Base-by-base conservation (phyloP, 2,888 invertebrate genomes). In the Pristionchus entomophagus region DNA sequence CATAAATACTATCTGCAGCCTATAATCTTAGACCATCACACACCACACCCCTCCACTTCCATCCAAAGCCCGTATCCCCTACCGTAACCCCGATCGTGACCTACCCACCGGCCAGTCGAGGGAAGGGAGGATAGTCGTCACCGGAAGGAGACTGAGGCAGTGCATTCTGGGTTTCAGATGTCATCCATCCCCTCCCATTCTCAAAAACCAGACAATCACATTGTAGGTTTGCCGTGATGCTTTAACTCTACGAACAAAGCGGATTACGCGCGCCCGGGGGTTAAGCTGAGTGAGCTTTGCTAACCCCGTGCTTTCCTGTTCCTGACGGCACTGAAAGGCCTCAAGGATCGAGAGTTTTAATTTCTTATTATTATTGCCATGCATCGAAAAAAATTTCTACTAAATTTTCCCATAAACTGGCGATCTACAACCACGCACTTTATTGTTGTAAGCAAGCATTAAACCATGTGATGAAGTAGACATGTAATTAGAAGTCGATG, bases 191-290 rank as follows among this genome's bases (percentile, higher is more conserved):
- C 32, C 65, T 8, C 6, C 69, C 62, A 14, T 32, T 62, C 38
- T 12, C 2, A 69, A 38, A 69, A 69, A 69, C 69, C 38, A 69
- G 69, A 69, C 69, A 69, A 69, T 69, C 69, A 69, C 56, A 56
- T 56, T 35, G 62, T 38, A 35, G 38, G 69, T 69, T 38, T 41
- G 41, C 65, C 10, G 38, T 22, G 69, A 19, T 22, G n/a, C 69
- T 38, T 26, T 19, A 32, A 45, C n/a, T n/a, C n/a, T n/a, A 8
- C 22, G 69, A 41, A 69, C 69, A 69, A n/a, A 69, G 69, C 69
- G 38, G 69, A 29, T 69, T 69, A 69, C n/a, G 22, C 14, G 69
- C 69, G 38, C 35, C 12, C 38, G n/a, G 41, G 69, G 69, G 69
- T 69, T 69, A 41, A 69, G 38, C n/a, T 38, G 19, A 19, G 19